Evolutionary conservation across 2,888 invertebrate genomes (phyloP).

Genomic region (Byasa hedistus): DNA sequence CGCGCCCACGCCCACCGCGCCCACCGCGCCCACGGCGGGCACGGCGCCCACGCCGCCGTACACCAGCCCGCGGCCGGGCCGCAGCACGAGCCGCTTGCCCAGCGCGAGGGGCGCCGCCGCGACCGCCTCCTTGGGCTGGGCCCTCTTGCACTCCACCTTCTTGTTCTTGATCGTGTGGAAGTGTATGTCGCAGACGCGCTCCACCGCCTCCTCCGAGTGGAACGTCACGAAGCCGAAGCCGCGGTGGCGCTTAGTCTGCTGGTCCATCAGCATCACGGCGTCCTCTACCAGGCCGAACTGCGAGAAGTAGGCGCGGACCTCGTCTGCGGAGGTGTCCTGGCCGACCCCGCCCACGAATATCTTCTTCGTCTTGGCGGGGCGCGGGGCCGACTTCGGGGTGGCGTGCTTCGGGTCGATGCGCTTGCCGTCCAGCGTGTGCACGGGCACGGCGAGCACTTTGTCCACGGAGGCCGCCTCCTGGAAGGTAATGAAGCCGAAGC

Average conservation of each 20-base stretch:
- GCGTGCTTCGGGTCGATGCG: conserved; percentile 97
- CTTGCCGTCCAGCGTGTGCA: conserved; percentile 94
- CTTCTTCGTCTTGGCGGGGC: conserved; percentile 93
- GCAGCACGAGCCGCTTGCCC: conserved; percentile 86
- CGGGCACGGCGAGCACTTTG: conserved; percentile 93
- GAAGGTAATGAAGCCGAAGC: conserved; percentile 96
- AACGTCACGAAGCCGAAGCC: conserved; percentile 96
- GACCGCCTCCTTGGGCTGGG: conserved; percentile 94
- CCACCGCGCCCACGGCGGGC: conserved; percentile 62
- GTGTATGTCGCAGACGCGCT: conserved; percentile 95
- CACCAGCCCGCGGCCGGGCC: conserved; percentile 83
- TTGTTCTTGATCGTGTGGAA: conserved; percentile 96
- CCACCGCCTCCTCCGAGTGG: conserved; percentile 94
- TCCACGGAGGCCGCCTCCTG: conserved; percentile 94
- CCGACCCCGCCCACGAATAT: conserved; percentile 96
- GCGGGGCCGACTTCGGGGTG: conserved; percentile 93
- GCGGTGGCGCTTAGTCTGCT: conserved; percentile 93
- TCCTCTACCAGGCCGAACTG: conserved; percentile 95
- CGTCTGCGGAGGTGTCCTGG: conserved; percentile 94
- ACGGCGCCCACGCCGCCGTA: conserved; percentile 73
- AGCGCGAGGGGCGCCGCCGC: conserved; percentile 83
- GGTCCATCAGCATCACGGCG: conserved; percentile 96
- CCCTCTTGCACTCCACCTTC: conserved; percentile 93
- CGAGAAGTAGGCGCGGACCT: conserved; percentile 93
- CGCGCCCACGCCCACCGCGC: conserved; percentile 37